A percentile compares a stretch with the other conserved stretches of the same genome.
phyloP scores from a whole-genome alignment of 2,888 invertebrate species.

The Pristionchus exspectatus region DNA sequence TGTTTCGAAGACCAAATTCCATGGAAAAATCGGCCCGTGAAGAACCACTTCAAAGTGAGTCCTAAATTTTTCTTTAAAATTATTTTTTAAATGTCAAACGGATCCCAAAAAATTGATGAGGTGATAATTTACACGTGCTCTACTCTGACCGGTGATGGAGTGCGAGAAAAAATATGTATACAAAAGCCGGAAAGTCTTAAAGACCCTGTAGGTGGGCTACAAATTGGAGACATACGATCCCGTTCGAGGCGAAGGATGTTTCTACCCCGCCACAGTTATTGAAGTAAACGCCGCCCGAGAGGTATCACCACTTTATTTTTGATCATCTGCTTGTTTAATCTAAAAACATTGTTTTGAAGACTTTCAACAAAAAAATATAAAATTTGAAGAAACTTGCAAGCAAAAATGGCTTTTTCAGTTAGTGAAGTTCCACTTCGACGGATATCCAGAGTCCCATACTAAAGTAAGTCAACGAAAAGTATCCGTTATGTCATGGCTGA shows the following conservation, averaged over 20 bases:
- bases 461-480: not conserved
- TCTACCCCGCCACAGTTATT: slow-evolving; percentile 40
- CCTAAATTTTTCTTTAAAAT: not conserved
- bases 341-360: not conserved
- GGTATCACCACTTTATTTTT: not conserved
- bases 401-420: not conserved
- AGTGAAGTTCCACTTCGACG: slow-evolving; percentile 38
- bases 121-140: too few relatives aligned
- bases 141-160: too few relatives aligned
- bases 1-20: slow-evolving; percentile 24
- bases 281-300: slow-evolving; percentile 18
- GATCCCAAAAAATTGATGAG: too few relatives aligned
- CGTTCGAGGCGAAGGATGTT: not conserved
- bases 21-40: not conserved
- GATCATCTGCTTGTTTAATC: not conserved
- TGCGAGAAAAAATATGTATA: not conserved
- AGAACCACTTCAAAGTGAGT: slow-evolving; percentile 17
- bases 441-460: slow-evolving; percentile 30
- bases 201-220: not conserved
- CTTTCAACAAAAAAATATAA: not conserved
- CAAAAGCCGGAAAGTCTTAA: not conserved
- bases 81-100: too few relatives aligned
- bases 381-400: too few relatives aligned
- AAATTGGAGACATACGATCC: slow-evolving; percentile 53
- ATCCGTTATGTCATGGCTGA: not conserved